Percentiles rank a stretch among this genome's conserved stretches.
These are phyloP conservation scores for Pheosia gnoma DNA, from an alignment of 2,888 invertebrate species.

Conservation along the genomic window DNA sequence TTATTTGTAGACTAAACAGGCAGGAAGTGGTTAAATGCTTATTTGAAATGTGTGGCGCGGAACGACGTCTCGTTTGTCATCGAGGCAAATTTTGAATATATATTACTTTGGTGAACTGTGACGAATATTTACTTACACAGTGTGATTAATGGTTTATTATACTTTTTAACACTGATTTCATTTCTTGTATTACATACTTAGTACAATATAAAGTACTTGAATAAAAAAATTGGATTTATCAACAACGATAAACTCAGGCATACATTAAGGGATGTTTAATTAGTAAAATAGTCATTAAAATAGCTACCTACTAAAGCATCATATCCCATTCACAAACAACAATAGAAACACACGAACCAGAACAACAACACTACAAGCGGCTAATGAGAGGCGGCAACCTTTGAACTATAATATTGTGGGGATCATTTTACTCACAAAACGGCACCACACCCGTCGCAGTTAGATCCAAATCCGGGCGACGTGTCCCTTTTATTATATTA, in stretches of 20 bases:
- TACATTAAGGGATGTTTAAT: constrained; percentile 5
- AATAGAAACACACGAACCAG: constrained; percentile 37
- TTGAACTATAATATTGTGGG: constrained; percentile 46
- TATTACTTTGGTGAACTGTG: constrained; percentile 27
- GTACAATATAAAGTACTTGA: too few species aligned
- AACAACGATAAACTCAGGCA: not conserved
- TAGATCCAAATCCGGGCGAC: constrained; percentile 52
- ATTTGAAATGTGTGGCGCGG: constrained; percentile 59
- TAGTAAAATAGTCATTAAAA: constrained; percentile 9
- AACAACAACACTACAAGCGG: constrained; percentile 38
- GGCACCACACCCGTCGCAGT: constrained; percentile 39
- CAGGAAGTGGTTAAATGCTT: constrained; percentile 72
- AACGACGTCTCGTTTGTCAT: constrained; percentile 53
- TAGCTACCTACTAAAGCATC: constrained; percentile 1
- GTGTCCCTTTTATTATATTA: constrained; percentile 63
- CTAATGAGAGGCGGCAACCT: constrained; percentile 40
- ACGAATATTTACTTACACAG: constrained; percentile 21
- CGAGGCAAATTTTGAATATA: constrained; percentile 53
- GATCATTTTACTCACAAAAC: constrained; percentile 55
- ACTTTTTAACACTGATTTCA: too few species aligned
- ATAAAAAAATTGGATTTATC: too few species aligned
- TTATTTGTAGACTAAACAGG: constrained; percentile 75
- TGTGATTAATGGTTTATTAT: constrained; percentile 13
- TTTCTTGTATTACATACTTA: too few species aligned
- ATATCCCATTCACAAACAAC: constrained; percentile 29